Evolutionary conservation across 2,888 invertebrate genomes (phyloP).

Genomic region (Tortrix viridana): DNA sequence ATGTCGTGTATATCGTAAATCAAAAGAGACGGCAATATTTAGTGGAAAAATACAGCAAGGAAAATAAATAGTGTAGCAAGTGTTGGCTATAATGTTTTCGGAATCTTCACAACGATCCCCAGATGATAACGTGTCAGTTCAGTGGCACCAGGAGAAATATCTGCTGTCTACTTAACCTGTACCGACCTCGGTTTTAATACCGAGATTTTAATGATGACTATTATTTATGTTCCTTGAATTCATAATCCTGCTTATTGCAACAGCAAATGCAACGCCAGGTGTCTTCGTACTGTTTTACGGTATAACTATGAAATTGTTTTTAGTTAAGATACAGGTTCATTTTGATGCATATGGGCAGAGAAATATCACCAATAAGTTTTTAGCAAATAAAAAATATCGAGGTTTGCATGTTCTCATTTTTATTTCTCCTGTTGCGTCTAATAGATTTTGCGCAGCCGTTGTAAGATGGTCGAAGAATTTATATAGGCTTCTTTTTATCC

Average conservation of each 20-base stretch:
- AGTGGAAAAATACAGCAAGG: slow-evolving; percentile 15
- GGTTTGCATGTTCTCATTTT: too few species aligned
- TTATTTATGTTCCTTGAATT: neutral
- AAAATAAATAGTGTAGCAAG: slow-evolving; percentile 24
- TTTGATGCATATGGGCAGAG: too few species aligned
- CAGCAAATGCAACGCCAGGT: too few species aligned
- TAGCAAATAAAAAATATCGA: too few species aligned
- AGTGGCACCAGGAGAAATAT: slow-evolving; percentile 20
- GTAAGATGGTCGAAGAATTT: too few species aligned
- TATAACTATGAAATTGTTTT: too few species aligned
- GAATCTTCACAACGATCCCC: slow-evolving; percentile 28
- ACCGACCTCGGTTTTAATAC: slow-evolving; percentile 10
- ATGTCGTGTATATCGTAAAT: slow-evolving; percentile 22
- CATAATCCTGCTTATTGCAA: neutral
- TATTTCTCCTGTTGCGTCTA: too few species aligned
- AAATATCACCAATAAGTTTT: too few species aligned
- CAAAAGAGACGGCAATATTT: slow-evolving; percentile 27
- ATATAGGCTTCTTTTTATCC: too few species aligned
- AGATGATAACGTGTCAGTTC: slow-evolving; percentile 29
- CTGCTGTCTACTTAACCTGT: slow-evolving; percentile 25
- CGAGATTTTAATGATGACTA: neutral
- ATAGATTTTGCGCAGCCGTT: too few species aligned
- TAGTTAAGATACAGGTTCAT: too few species aligned
- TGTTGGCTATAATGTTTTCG: slow-evolving; percentile 25
- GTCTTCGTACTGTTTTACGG: too few species aligned